phyloP scores from a whole-genome alignment of 2,797 vertebrate species.

The Sebastiscus tertius region DNA sequence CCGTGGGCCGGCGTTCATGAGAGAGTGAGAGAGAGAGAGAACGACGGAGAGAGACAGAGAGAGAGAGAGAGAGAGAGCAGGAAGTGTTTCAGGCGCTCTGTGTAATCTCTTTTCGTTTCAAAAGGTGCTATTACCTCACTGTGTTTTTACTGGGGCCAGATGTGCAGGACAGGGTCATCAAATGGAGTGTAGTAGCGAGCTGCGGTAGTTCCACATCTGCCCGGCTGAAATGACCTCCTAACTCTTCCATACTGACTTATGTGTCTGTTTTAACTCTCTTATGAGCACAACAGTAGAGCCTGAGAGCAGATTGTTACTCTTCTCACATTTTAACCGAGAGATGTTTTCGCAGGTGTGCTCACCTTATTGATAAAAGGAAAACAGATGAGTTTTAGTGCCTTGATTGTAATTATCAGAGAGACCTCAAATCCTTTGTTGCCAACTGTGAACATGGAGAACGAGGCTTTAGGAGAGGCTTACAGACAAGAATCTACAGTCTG shows the following conservation, averaged over 20 bases:
- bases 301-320: not conserved
- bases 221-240: constrained; percentile 51
- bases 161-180: constrained; percentile 81
- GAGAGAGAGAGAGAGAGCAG: constrained; percentile 68
- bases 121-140: constrained; percentile 80
- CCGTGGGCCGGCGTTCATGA: constrained; percentile 61
- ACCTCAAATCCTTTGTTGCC: constrained; percentile 30
- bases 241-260: constrained; percentile 1
- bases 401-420: constrained; percentile 33
- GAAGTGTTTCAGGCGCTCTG: constrained; percentile 73
- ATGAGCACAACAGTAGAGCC: not conserved
- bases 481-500: constrained; percentile 72
- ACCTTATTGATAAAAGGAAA: constrained; percentile 5
- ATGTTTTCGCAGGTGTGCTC: constrained; percentile 17
- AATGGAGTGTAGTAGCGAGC: constrained; percentile 57
- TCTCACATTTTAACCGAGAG: not conserved
- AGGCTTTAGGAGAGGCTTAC: constrained; percentile 57
- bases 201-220: constrained; percentile 76
- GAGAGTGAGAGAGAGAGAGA: constrained; percentile 69
- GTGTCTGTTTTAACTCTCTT: not conserved
- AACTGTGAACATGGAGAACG: constrained; percentile 39
- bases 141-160: constrained; percentile 82
- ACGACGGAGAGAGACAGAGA: constrained; percentile 57
- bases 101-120: constrained; percentile 76
- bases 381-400: constrained; percentile 8